Evolutionary conservation across 2,888 invertebrate species (phyloP).

Genomic region (Perizoma affinitatum): DNA sequence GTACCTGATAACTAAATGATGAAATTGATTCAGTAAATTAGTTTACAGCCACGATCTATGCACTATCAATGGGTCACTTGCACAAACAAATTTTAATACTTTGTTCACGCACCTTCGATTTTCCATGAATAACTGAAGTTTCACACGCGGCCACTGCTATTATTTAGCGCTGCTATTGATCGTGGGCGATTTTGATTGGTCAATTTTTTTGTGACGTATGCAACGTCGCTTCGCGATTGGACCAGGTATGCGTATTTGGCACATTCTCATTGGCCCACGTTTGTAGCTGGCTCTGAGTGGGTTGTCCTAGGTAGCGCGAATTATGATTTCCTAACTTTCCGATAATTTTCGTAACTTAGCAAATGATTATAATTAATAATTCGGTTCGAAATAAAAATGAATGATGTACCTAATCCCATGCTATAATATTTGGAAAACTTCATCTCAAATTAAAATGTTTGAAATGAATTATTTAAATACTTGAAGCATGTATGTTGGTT

Average conservation of each 20-base stretch:
- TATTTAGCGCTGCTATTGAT: slow-evolving; percentile 84
- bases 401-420: neutral
- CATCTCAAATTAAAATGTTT: too few relatives aligned
- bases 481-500: too few relatives aligned
- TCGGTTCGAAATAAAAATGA: neutral
- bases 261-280: slow-evolving; percentile 88
- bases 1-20: slow-evolving; percentile 53
- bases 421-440: too few relatives aligned
- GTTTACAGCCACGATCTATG: slow-evolving; percentile 66
- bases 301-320: slow-evolving; percentile 56
- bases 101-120: slow-evolving; percentile 64
- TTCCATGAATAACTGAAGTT: slow-evolving; percentile 76
- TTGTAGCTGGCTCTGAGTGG: slow-evolving; percentile 63
- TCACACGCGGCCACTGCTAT: slow-evolving; percentile 72
- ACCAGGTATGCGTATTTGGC: slow-evolving; percentile 82
- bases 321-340: slow-evolving; percentile 50
- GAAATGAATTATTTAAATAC: too few relatives aligned
- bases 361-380: neutral
- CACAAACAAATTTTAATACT: slow-evolving; percentile 53
- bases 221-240: slow-evolving; percentile 69
- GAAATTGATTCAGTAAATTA: slow-evolving; percentile 46
- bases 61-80: slow-evolving; percentile 60
- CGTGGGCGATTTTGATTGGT: slow-evolving; percentile 86
- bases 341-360: slow-evolving; percentile 19
- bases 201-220: slow-evolving; percentile 70